phyloP scores from a whole-genome alignment of 2,113 vertebrate species.

The Lethenteron camtschaticum region DNA sequence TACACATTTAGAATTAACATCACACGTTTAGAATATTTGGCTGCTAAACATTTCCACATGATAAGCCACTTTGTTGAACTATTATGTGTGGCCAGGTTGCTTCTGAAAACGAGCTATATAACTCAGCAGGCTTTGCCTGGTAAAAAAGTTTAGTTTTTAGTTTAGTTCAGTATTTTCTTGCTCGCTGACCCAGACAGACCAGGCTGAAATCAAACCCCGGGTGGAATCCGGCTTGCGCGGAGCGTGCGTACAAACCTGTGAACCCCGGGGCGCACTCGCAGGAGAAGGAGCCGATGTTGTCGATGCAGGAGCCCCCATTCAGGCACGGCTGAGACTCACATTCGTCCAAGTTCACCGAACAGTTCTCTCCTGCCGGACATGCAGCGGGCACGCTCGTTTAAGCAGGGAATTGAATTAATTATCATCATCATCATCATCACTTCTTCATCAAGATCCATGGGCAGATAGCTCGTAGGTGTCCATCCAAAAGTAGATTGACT shows the following conservation, averaged over 20 bases:
- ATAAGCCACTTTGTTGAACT: no score
- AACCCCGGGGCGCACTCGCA: constrained; percentile 51
- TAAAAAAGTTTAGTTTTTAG: no score
- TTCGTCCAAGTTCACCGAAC: constrained; percentile 44
- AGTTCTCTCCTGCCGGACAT: constrained; percentile 38
- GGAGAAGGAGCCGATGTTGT: constrained; percentile 37
- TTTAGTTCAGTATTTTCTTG: no score
- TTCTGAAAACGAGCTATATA: no score
- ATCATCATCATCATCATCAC: not conserved
- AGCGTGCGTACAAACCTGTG: constrained; percentile 27
- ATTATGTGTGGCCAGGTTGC: no score
- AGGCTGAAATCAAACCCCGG: no score
- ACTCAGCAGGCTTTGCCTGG: no score
- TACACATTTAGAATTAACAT: no score
- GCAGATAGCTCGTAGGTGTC: not conserved
- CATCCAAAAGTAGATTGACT: constrained; percentile 1
- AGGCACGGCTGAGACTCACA: constrained; percentile 47
- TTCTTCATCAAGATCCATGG: not conserved
- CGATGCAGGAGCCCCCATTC: constrained; percentile 41
- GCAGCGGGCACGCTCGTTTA: not conserved
- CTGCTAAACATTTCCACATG: no score
- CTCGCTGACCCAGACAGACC: no score
- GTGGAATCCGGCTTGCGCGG: no score
- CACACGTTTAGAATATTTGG: no score
- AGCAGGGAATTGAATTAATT: not conserved